phyloP scores from a whole-genome alignment of 1,140 invertebrate species.

The Antheraea pernyi region DNA sequence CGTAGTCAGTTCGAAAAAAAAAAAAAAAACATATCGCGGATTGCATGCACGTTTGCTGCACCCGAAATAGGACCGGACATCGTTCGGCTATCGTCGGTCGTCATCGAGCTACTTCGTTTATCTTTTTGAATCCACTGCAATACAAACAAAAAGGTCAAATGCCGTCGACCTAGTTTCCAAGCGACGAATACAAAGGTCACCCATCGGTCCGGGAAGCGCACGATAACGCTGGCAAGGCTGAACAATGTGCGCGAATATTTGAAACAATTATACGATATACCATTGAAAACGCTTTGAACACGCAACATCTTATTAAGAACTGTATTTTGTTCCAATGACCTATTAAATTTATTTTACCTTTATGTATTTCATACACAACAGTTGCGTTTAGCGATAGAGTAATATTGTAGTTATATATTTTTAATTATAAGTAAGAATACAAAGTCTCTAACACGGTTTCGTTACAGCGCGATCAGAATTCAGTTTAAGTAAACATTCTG shows the following conservation, averaged over 20 bases:
- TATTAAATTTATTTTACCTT: background rate
- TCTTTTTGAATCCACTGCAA: constrained; percentile 54
- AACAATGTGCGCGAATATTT: constrained; percentile 43
- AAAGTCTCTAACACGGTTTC: background rate
- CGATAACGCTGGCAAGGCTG: constrained; percentile 62
- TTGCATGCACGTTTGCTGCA: constrained; percentile 28
- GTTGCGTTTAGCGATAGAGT: background rate
- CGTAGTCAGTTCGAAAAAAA: too few species aligned
- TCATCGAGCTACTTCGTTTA: constrained; percentile 37
- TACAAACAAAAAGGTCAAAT: constrained; percentile 73
- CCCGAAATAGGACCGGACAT: constrained; percentile 40
- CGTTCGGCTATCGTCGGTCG: constrained; percentile 26
- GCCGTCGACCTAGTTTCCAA: constrained; percentile 69
- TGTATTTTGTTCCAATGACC: constrained; percentile 2
- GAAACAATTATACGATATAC: constrained; percentile 45
- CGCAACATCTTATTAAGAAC: constrained; percentile 20
- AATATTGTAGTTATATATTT: background rate
- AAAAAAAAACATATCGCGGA: too few species aligned
- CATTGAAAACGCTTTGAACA: constrained; percentile 19
- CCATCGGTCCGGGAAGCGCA: constrained; percentile 53
- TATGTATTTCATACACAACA: background rate
- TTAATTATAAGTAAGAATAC: background rate
- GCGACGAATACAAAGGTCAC: constrained; percentile 64
- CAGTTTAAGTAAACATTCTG: background rate
- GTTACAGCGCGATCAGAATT: background rate